Evolutionary conservation across 2,888 invertebrate genomes (phyloP).

Genomic region (Drosophila aldrichi): DNA sequence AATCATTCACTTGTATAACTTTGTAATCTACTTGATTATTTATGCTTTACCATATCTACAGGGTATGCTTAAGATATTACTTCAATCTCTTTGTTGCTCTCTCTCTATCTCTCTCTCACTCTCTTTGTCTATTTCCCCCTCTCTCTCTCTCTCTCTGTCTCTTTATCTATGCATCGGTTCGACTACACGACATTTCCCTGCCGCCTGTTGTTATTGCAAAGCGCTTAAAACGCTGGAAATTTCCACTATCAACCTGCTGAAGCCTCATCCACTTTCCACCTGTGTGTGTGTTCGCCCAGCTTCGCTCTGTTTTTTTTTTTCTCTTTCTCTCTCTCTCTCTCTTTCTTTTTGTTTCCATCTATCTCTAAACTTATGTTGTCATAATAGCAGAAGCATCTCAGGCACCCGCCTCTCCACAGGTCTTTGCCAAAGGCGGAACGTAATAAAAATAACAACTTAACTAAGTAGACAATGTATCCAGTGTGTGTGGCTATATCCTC

Average conservation of each 20-base stretch:
- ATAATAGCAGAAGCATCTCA: conserved; percentile 56
- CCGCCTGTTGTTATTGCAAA: conserved; percentile 38
- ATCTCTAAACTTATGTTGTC: conserved; percentile 63
- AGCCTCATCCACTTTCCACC: neutral
- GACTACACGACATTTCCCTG: conserved; percentile 1
- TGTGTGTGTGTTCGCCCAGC: neutral
- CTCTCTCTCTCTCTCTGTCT: neutral
- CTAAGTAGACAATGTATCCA: conserved; percentile 62
- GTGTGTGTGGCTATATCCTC: neutral
- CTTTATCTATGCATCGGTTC: neutral
- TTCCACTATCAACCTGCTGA: conserved; percentile 25
- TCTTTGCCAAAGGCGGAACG: conserved; percentile 51
- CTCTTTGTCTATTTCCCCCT: neutral
- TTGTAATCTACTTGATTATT: neutral
- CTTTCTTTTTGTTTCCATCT: conserved; percentile 34
- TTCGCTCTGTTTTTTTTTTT: neutral
- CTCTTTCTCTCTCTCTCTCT: neutral
- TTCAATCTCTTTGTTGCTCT: neutral
- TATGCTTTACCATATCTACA: neutral
- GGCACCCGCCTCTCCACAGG: neutral
- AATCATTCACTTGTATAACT: neutral
- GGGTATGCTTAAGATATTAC: neutral
- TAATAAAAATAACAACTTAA: conserved; percentile 78
- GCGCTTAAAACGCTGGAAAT: conserved; percentile 37
- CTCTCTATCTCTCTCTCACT: neutral